Percentiles rank a stretch among this genome's conserved stretches.
Evolutionary conservation across 2,797 vertebrate genomes (phyloP).

Genomic region (Macropus fuliginosus): DNA sequence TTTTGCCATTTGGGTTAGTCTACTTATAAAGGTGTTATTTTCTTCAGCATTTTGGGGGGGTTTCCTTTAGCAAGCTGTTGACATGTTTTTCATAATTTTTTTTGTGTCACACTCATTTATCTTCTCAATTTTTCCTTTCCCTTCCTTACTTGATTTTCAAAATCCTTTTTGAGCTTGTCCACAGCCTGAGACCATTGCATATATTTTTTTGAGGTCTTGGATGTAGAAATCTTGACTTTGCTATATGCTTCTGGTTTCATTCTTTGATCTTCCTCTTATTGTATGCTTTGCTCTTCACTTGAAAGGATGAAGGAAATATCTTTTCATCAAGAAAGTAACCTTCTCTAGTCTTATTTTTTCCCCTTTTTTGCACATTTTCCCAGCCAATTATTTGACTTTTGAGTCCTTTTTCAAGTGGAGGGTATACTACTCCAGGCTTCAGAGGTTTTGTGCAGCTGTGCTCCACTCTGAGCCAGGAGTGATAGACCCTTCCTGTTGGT

Average conservation of each 20-base stretch:
- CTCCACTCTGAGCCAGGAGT: no score
- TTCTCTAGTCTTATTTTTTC: no score
- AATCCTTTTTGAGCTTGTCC: neutral
- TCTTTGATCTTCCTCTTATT: neutral
- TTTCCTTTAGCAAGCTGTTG: neutral
- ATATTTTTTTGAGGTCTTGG: neutral
- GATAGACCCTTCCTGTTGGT: no score
- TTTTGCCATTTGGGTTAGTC: no score
- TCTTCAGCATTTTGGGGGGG: neutral
- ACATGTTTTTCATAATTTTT: neutral
- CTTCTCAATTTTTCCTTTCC: neutral
- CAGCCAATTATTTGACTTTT: no score
- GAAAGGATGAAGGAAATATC: no score
- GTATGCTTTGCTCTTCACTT: neutral
- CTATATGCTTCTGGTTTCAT: neutral
- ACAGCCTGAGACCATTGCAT: neutral
- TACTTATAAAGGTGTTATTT: no score
- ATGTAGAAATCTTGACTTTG: neutral
- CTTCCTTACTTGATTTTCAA: neutral
- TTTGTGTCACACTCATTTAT: neutral
- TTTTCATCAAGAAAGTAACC: no score
- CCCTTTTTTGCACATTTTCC: no score
- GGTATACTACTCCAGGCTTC: no score
- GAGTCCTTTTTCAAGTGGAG: no score
- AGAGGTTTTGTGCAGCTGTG: no score